Conservation (phyloP, 2,797 vertebrate species). For the Epinephelus coioides region DNA sequence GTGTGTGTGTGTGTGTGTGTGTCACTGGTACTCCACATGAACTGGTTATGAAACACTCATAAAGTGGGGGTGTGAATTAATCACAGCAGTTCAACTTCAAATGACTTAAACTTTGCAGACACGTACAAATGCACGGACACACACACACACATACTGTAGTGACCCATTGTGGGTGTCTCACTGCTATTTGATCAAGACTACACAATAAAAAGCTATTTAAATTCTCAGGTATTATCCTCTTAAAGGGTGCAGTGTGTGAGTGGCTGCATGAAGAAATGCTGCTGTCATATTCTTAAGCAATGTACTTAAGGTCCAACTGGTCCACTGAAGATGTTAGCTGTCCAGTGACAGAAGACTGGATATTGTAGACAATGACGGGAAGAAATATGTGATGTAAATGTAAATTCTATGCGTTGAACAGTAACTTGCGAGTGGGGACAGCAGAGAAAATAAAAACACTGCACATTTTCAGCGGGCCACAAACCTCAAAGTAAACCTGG, state of each 20-base stretch:
- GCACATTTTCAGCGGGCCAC: too few relatives aligned
- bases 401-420: too few relatives aligned
- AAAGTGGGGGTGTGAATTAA: constrained; percentile 60
- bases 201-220: background rate
- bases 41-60: constrained; percentile 61
- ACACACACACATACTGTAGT: background rate
- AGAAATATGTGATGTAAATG: too few relatives aligned
- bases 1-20: constrained; percentile 31
- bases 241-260: background rate
- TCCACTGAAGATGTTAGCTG: background rate
- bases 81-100: constrained; percentile 44
- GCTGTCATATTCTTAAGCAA: background rate
- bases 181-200: background rate
- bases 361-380: background rate
- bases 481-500: too few relatives aligned
- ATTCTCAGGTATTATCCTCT: background rate
- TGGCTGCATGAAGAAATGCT: background rate
- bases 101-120: constrained; percentile 16
- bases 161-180: background rate
- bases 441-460: too few relatives aligned
- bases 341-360: too few relatives aligned
- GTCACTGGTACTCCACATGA: constrained; percentile 44
- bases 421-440: too few relatives aligned
- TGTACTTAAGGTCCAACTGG: background rate
- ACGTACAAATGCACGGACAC: background rate